These are phyloP conservation scores for Phanerotoma sp. DNA, from an alignment of 2,888 invertebrate genomes.

Conservation along the genomic window DNA sequence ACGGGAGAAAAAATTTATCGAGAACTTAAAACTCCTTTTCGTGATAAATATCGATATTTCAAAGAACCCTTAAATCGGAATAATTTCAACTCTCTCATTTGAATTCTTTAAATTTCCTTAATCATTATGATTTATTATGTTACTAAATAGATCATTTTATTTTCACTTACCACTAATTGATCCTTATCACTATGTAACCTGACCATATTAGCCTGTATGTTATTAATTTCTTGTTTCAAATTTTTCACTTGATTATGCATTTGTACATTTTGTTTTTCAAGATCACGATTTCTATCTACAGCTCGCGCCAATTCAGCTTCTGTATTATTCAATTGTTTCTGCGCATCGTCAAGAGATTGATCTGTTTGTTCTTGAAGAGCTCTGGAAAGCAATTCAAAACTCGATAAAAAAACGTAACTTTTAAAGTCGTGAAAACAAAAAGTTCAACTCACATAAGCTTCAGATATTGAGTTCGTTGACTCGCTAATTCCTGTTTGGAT, in stretches of 20 bases:
- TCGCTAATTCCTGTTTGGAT: conserved; percentile 61
- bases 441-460: conserved; percentile 62
- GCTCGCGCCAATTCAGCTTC: conserved; percentile 67
- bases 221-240: conserved; percentile 66
- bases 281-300: conserved; percentile 61
- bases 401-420: not conserved
- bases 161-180: conserved; percentile 60
- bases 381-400: conserved; percentile 54
- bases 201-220: conserved; percentile 65
- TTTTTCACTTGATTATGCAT: conserved; percentile 64
- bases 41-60: too few species aligned
- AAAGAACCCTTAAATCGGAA: too few species aligned
- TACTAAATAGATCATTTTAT: too few species aligned
- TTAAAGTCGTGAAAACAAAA: not conserved
- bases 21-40: too few species aligned
- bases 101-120: too few species aligned
- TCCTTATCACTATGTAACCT: conserved; percentile 74
- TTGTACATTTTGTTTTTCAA: conserved; percentile 64
- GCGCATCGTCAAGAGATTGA: conserved; percentile 68
- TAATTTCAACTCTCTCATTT: too few species aligned
- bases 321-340: conserved; percentile 66
- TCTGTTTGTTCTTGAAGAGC: conserved; percentile 77
- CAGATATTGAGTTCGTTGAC: conserved; percentile 60
- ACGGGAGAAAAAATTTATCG: too few species aligned
- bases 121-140: too few species aligned